These are phyloP conservation scores for Wiebesia pumilae DNA, from an alignment of 1,140 invertebrate genomes.

Conservation along the genomic window DNA sequence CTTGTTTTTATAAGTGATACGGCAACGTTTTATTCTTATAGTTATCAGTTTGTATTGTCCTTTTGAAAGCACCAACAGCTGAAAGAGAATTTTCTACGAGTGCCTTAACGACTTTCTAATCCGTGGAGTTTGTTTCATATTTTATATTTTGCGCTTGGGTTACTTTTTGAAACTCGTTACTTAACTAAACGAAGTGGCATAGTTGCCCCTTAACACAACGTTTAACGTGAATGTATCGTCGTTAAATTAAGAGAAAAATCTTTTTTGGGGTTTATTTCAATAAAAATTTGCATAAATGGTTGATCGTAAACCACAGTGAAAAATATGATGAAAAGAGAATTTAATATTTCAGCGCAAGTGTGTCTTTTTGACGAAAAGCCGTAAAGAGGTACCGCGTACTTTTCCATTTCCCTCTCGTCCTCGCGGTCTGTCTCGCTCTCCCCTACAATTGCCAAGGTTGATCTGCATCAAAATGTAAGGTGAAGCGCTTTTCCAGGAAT, in stretches of 20 bases:
- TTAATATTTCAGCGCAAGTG: slow-evolving; percentile 16
- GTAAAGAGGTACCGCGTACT: not conserved
- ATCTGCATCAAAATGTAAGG: slow-evolving; percentile 6
- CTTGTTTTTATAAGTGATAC: not conserved
- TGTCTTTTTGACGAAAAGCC: slow-evolving; percentile 24
- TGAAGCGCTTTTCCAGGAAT: slow-evolving; percentile 5
- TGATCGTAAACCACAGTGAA: slow-evolving; percentile 21
- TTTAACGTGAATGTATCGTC: not conserved
- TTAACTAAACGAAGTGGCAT: not conserved
- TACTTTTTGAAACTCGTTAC: not conserved
- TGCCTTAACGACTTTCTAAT: not conserved
- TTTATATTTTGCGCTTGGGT: not conserved
- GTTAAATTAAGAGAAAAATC: slow-evolving; percentile 37
- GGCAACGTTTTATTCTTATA: slow-evolving; percentile 8
- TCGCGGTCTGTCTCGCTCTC: not conserved
- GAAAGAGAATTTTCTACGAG: not conserved
- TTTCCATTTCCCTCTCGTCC: not conserved
- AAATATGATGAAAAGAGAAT: slow-evolving; percentile 30
- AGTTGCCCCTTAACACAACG: no score
- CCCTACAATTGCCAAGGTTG: not conserved
- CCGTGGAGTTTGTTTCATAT: not conserved
- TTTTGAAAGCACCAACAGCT: not conserved
- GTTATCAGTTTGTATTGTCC: not conserved
- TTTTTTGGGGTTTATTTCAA: slow-evolving; percentile 27
- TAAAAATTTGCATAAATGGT: slow-evolving; percentile 37